Base-by-base conservation (phyloP, 2,797 vertebrate genomes). In the Tenualosa ilisha region DNA sequence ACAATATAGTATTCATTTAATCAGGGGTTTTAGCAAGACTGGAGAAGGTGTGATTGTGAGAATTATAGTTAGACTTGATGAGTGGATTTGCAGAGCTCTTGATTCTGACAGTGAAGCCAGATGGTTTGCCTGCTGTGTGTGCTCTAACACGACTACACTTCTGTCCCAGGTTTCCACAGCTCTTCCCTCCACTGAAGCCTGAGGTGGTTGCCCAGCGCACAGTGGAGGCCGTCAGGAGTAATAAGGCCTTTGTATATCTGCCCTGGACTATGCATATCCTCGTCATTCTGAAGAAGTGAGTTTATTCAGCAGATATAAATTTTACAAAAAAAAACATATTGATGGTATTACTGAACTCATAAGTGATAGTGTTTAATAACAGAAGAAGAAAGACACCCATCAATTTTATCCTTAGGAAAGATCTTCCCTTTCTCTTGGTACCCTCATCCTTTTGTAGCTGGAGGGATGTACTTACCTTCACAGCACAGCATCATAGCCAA, bases 201-300 rank as follows among this genome's bases (percentile, higher is more conserved):
- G 98, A 99, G 93, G 94, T 94, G 0, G 98, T 99, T 88, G 98
- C 98, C 17, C 96, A 97, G 93, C 96, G 94, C 91, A 99, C 98
- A 0, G 98, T 99, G 43, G 98, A 99, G 84, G 98, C 97, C 0
- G 97, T 99, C 87, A 96, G 96, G 93, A 96, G 94, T 49, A 97
- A 98, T 83, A 97, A 96, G 85, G 97, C 98, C 13, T 97, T 98
- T 51, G 95, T 99, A 81, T 96, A 98, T 89, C 94, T 99, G 81
- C 98, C 98, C 0, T 99, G 98, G 98, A 99, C 97, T 0, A 99
- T 99, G 98, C 96, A 98, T 0, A 93, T 96, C 56, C 98, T 99
- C 6, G 93, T 99, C 79, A 95, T 98, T 91, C 93, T 99, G 40
- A 99, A 99, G 94, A 99, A 98, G 98, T 99, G 87, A 56, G 61